Evolutionary conservation across 2,113 vertebrate species (phyloP).

Genomic region (Plectropomus leopardus): DNA sequence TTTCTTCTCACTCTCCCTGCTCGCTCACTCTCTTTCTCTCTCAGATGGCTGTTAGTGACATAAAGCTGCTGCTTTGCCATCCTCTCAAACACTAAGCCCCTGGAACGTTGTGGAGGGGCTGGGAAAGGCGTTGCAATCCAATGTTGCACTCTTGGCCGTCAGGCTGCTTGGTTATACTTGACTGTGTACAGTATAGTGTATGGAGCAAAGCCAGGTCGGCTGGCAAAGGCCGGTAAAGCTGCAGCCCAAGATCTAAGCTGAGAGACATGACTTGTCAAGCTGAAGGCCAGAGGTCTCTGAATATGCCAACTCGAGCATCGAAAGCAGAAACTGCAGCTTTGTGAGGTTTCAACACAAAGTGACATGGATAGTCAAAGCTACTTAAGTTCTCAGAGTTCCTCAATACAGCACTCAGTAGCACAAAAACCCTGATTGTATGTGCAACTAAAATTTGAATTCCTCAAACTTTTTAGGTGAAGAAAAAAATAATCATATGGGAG

Average conservation of each 20-base stretch:
- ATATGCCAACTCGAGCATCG: not conserved
- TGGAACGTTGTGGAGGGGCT: constrained; percentile 34
- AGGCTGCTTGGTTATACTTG: constrained; percentile 7
- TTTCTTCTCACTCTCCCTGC: constrained; percentile 27
- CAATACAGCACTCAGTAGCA: not conserved
- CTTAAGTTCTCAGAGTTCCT: not conserved
- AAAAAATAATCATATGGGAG: not conserved
- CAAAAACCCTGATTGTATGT: not conserved
- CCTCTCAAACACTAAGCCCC: constrained; percentile 61
- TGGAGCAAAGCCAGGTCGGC: constrained; percentile 53
- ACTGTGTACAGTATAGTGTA: constrained; percentile 13
- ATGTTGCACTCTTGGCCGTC: constrained; percentile 24
- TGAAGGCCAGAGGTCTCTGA: constrained; percentile 35
- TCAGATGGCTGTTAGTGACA: constrained; percentile 62
- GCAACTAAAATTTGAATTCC: not conserved
- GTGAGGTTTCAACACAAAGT: not conserved
- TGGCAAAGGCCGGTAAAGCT: constrained; percentile 30
- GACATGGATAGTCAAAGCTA: not conserved
- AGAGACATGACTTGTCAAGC: constrained; percentile 20
- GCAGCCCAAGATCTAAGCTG: constrained; percentile 28
- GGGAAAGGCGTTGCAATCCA: constrained; percentile 2
- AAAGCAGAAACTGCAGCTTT: constrained; percentile 13
- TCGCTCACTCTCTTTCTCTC: constrained; percentile 43
- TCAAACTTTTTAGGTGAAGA: not conserved
- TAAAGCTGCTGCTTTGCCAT: constrained; percentile 64